phyloP scores from a whole-genome alignment of 2,888 invertebrate genomes.

The Osedax frankpressi region DNA sequence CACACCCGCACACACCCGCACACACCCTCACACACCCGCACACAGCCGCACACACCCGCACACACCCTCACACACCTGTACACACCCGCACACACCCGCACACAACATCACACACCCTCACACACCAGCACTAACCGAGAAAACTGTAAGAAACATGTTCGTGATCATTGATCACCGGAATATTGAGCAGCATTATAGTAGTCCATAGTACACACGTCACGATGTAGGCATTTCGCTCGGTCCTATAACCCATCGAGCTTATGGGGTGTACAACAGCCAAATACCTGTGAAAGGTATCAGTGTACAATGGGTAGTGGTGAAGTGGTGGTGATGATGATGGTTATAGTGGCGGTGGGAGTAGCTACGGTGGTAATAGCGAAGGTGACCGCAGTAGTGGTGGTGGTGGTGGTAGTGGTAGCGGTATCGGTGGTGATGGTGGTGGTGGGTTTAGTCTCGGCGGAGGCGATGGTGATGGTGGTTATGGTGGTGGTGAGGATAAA shows the following conservation, averaged over 20 bases:
- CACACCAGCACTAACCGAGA: neutral
- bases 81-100: no score
- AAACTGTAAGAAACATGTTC: constrained; percentile 29
- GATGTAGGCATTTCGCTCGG: constrained; percentile 65
- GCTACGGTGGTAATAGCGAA: neutral
- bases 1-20: no score
- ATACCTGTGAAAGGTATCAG: no score
- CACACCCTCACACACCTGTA: no score
- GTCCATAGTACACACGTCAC: constrained; percentile 70
- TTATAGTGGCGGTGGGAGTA: constrained; percentile 13
- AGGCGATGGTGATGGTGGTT: no score
- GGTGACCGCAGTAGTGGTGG: neutral
- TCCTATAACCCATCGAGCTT: constrained; percentile 50
- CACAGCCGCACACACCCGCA: no score
- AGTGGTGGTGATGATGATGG: constrained; percentile 18
- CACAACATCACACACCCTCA: no score
- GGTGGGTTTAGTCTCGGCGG: no score
- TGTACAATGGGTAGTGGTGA: constrained; percentile 8
- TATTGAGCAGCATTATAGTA: constrained; percentile 52
- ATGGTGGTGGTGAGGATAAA: no score
- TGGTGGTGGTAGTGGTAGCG: neutral
- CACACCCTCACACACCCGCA: no score
- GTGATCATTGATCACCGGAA: constrained; percentile 37
- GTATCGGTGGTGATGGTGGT: no score
- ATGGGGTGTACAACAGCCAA: constrained; percentile 86